Evolutionary conservation across 2,888 invertebrate genomes (phyloP), one percentile per base, ranked within the genome.

Genomic region (Strigamia crassipes): DNA sequence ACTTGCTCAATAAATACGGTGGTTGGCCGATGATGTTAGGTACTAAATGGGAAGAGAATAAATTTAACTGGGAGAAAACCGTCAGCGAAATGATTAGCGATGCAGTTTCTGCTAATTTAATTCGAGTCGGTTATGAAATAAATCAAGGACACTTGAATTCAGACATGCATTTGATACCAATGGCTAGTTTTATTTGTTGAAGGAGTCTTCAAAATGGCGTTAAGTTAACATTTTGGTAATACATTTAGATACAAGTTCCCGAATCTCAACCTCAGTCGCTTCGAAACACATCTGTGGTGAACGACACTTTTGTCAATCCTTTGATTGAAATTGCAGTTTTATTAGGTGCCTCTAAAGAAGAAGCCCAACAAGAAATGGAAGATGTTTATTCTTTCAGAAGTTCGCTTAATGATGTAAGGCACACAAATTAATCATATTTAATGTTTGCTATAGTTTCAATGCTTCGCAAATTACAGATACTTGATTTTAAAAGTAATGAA

Each of bases 31-130:
- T 66, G 66, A 23, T 66, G 5, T 10, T 66, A 27, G 66, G 27
- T 3, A 27, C 66, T 10, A 66, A 66, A 27, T 66, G 66, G 66
- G 27, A 66, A 6, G 15, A 27, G 15, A 66, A 27, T 23, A 66
- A 66, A 27, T 66, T 66, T 27, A 15, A 66, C 10, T 66, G 66
- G 66, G 27, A 66, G 15, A 66, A 15, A 66, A 15, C 23, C 1
- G 66, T 66, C 27, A 66, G 66, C 27, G 27, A 66, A 66, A 66
- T 66, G 27, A 66, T 66, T 66, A 27, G 66, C 23, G 66, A 66
- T 66, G 66, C 13, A 66, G 5, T 66, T 27, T 10, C 66, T 66
- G 66, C 23, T 27, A 66, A 66, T 15, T 66, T 66, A 66, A 9
- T 66, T 9, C 10, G 9, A 12, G 1, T 1, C 2, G 8, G 27